Conservation (phyloP, 2,797 vertebrate genomes). For the Amazona finschi region DNA sequence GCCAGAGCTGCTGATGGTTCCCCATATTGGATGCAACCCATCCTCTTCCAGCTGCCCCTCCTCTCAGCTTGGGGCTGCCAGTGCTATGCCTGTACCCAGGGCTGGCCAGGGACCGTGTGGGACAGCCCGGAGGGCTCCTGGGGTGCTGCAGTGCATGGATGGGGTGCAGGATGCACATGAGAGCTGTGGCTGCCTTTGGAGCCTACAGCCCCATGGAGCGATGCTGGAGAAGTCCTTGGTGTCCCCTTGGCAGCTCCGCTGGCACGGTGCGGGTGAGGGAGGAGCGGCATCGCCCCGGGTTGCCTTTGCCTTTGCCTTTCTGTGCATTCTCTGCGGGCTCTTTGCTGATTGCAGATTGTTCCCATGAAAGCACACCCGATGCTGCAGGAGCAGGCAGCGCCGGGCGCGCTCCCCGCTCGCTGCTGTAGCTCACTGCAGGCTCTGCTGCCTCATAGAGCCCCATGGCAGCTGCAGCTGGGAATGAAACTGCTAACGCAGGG, state of each 20-base stretch:
- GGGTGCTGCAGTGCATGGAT: accelerated
- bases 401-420: neutral
- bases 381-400: conserved; percentile 28
- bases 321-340: neutral
- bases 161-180: accelerated
- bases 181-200: neutral
- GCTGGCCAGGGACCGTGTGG: accelerated
- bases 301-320: neutral
- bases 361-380: conserved; percentile 1
- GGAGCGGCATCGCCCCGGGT: neutral
- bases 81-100: accelerated
- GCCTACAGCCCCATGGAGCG: accelerated
- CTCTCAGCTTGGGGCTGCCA: neutral
- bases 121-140: neutral
- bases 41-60: neutral
- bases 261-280: neutral
- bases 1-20: neutral
- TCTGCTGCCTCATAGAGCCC: neutral
- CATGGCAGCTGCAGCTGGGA: conserved; percentile 5
- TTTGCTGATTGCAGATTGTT: conserved; percentile 20
- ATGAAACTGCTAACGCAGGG: neutral
- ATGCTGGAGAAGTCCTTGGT: neutral
- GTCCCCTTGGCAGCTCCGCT: neutral
- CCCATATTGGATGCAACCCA: accelerated
- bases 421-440: neutral